Conservation (phyloP, 2,888 invertebrate genomes). For the Latrodectus hesperus region DNA sequence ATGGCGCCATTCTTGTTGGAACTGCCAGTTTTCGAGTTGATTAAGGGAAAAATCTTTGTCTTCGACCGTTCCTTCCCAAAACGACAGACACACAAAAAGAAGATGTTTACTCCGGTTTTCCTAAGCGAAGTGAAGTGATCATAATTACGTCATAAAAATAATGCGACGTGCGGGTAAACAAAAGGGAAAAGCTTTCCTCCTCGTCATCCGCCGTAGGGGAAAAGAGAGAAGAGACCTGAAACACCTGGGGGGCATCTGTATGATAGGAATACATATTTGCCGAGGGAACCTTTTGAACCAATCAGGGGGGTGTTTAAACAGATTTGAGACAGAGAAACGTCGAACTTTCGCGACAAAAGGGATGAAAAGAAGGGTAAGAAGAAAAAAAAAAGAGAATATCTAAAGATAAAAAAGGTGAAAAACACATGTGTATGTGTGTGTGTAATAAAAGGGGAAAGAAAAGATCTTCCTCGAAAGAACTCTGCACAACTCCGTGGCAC, state of each 20-base stretch:
- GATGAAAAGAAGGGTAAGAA: slow-evolving; percentile 20
- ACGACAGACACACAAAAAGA: slow-evolving; percentile 18
- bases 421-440: slow-evolving; percentile 27
- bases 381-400: slow-evolving; percentile 18
- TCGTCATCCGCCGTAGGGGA: neutral
- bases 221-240: neutral
- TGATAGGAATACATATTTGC: slow-evolving; percentile 67
- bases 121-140: slow-evolving; percentile 37
- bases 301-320: slow-evolving; percentile 63
- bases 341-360: slow-evolving; percentile 27
- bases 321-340: slow-evolving; percentile 56
- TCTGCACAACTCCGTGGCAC: slow-evolving; percentile 48
- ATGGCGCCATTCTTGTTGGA: slow-evolving; percentile 2
- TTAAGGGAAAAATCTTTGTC: slow-evolving; percentile 44
- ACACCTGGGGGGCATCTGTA: slow-evolving; percentile 46
- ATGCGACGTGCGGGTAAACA: slow-evolving; percentile 67
- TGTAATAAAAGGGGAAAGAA: slow-evolving; percentile 58
- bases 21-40: slow-evolving; percentile 57
- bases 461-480: slow-evolving; percentile 35
- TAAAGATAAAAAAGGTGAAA: slow-evolving; percentile 23
- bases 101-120: slow-evolving; percentile 15
- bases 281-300: slow-evolving; percentile 67
- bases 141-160: slow-evolving; percentile 68
- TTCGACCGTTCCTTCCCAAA: slow-evolving; percentile 12
- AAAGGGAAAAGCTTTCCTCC: slow-evolving; percentile 24